A percentile compares a stretch with the other conserved stretches of the same genome.
phyloP scores from a whole-genome alignment of 2,888 invertebrate genomes.

The Polyommatus iphigenia region DNA sequence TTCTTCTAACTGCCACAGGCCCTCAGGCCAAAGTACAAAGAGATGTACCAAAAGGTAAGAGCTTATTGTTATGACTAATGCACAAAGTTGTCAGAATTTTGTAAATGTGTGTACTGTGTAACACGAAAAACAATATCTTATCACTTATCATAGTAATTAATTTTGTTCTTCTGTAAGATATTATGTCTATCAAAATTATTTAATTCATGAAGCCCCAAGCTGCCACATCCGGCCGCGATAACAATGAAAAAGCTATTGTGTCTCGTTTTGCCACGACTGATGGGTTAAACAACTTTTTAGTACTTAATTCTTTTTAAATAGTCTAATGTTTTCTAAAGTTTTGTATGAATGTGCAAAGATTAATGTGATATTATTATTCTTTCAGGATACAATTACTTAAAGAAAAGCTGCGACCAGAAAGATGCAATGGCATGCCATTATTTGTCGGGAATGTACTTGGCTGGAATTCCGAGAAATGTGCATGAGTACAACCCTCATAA shows the following conservation, averaged over 20 bases:
- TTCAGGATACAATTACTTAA: constrained; percentile 80
- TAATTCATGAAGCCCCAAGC: no score
- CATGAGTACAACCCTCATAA: constrained; percentile 68
- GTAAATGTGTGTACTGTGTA: neutral
- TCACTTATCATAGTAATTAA: constrained; percentile 36
- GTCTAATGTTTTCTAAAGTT: neutral
- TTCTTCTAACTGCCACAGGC: constrained; percentile 83
- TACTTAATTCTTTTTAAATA: no score
- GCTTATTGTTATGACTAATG: neutral
- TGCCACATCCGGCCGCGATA: no score
- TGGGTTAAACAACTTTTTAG: no score
- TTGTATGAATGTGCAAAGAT: neutral
- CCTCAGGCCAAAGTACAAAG: constrained; percentile 74
- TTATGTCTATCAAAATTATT: neutral
- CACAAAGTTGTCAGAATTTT: neutral
- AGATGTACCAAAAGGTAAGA: constrained; percentile 80
- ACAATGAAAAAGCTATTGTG: no score
- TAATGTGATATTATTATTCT: constrained; percentile 34
- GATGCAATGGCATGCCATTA: constrained; percentile 89
- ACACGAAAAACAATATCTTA: neutral
- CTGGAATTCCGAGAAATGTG: constrained; percentile 83
- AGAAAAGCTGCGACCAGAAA: constrained; percentile 79
- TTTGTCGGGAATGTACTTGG: constrained; percentile 88
- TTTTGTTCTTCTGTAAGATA: no score
- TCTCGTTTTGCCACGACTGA: no score